These are phyloP conservation scores for Synanthedon vespiformis DNA, from an alignment of 2,888 invertebrate species.

Conservation along the genomic window DNA sequence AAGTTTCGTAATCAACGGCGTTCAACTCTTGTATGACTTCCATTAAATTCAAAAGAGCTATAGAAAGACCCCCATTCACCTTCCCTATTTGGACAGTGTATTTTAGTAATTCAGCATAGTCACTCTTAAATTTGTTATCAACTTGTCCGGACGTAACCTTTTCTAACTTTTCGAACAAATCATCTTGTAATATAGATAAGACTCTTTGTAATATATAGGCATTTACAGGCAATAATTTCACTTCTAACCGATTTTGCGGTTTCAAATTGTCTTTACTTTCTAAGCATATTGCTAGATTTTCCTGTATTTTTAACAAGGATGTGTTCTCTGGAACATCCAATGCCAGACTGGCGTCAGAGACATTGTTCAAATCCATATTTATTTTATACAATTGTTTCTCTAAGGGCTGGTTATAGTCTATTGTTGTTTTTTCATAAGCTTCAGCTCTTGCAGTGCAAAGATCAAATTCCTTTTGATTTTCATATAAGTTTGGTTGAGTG, in stretches of 20 bases:
- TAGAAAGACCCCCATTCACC: constrained; percentile 32
- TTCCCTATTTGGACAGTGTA: constrained; percentile 23
- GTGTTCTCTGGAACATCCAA: constrained; percentile 34
- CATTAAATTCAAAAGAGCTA: constrained; percentile 36
- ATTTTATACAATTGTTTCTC: constrained; percentile 33
- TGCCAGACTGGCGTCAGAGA: constrained; percentile 27
- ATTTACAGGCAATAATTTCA: constrained; percentile 70
- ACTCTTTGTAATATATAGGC: constrained; percentile 59
- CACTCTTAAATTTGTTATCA: not conserved
- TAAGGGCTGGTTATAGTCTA: constrained; percentile 39
- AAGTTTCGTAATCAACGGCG: constrained; percentile 13
- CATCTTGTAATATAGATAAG: constrained; percentile 27
- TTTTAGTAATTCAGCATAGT: constrained; percentile 14
- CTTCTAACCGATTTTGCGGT: constrained; percentile 6
- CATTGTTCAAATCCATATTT: constrained; percentile 14
- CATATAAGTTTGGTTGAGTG: constrained; percentile 48
- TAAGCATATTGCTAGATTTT: constrained; percentile 18
- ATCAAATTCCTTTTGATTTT: constrained; percentile 32
- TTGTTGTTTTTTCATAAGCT: constrained; percentile 25
- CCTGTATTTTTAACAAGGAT: constrained; percentile 19
- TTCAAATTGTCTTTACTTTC: constrained; percentile 5
- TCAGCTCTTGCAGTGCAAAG: constrained; percentile 21
- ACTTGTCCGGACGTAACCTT: constrained; percentile 10
- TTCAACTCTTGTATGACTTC: constrained; percentile 26
- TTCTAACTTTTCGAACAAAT: constrained; percentile 21